Evolutionary conservation across 37 sponge, comb jelly and placozoan species (phyloP), one percentile per base, ranked within the genome.

Genomic region (Oopsacas minuta): DNA sequence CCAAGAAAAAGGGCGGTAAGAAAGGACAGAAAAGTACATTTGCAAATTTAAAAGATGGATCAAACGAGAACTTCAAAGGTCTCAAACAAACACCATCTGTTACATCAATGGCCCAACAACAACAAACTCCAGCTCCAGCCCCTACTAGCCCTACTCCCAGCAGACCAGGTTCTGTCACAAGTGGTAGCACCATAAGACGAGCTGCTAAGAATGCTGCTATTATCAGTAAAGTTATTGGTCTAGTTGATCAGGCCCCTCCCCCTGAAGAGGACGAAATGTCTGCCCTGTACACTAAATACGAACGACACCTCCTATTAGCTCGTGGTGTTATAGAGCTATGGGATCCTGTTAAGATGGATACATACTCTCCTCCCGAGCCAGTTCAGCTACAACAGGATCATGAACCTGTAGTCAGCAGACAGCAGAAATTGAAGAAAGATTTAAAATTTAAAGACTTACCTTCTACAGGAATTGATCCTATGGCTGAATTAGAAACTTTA

Each of bases 1-100:
- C 32, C 37, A 88, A 85, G 85, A 84, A 81, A 38, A 83, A 84
- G 36, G 87, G 85, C 28, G 30, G 75, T 3, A 61, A 61, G 75
- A 61, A 61, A 12, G 75, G 75, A 61, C 75, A 3, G 75, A 61
- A 61, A 61, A 34, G 32, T 10, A 3, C 75, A 25, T 3, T 3
- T n/a, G 75, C 75, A 5, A 42, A 42, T 15, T 34, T 61, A 34
- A 61, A 61, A 34, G 75, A 61, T 34, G 75, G 7, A 5, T 61
- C 75, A 25, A 61, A 34, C 28, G 75, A 61, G 28, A 61, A 61
- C 22, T 12, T 61, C 17, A 61, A 61, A 12, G 75, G 75, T 32
- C 17, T 61, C 32, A 61, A 61, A 61, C 75, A 10, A 5, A 32
- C 75, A 32, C 75, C 75, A 7, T 61, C 75, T n/a, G 75, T 10